These are phyloP conservation scores for Pluvialis apricaria DNA, from an alignment of 2,113 vertebrate genomes.

Conservation along the genomic window DNA sequence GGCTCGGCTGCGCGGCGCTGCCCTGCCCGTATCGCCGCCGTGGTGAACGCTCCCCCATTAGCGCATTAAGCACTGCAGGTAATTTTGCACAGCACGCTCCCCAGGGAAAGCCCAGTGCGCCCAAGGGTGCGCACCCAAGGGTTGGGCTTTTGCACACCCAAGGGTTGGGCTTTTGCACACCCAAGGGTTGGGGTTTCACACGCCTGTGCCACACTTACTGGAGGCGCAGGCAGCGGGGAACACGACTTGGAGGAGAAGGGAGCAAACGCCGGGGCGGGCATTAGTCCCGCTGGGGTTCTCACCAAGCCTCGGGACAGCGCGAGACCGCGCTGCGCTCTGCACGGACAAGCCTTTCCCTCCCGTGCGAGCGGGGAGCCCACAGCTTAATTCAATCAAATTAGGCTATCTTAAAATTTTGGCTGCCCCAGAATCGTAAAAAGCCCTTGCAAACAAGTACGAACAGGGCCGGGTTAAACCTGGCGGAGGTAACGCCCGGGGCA, in stretches of 20 bases:
- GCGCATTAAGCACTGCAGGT: background rate
- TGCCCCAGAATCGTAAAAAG: background rate
- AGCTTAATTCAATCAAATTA: background rate
- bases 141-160: background rate
- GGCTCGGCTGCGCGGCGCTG: rapidly evolving
- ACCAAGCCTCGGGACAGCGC: background rate
- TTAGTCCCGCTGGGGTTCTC: background rate
- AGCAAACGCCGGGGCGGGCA: background rate
- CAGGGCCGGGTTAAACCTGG: background rate
- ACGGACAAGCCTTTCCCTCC: background rate
- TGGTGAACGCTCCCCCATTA: rapidly evolving
- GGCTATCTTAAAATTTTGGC: background rate
- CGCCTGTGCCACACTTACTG: rapidly evolving
- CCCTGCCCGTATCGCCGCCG: background rate
- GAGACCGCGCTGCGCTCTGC: background rate
- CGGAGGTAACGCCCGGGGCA: rapidly evolving
- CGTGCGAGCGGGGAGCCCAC: background rate
- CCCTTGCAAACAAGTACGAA: background rate
- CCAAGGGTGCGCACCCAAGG: background rate
- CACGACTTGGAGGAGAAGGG: background rate
- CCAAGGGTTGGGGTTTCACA: background rate
- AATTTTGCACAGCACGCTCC: background rate
- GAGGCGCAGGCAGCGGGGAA: background rate
- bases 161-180: too few relatives aligned
- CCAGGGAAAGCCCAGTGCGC: rapidly evolving